Evolutionary conservation across 2,888 invertebrate genomes (phyloP).

Genomic region (Synergus japonicus): DNA sequence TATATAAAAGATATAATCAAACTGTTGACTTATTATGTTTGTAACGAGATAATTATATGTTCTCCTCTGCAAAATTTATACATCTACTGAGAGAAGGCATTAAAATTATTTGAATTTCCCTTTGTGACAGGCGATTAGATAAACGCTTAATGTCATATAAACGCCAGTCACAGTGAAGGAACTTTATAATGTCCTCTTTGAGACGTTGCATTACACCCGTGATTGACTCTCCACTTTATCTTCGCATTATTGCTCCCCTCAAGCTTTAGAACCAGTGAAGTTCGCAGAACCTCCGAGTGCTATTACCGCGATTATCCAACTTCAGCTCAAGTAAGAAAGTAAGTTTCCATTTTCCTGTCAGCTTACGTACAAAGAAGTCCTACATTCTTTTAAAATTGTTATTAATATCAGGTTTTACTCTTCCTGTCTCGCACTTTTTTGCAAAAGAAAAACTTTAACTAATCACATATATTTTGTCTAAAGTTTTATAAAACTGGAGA

Average conservation of each 20-base stretch:
- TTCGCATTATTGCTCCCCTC: slow-evolving; percentile 21
- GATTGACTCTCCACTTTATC: slow-evolving; percentile 32
- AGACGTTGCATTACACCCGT: slow-evolving; percentile 15
- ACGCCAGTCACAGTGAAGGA: not conserved
- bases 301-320: slow-evolving; percentile 35
- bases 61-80: too few relatives aligned
- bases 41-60: too few relatives aligned
- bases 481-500: not conserved
- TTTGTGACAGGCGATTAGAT: not conserved
- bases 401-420: slow-evolving; percentile 1
- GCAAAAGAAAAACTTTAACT: not conserved
- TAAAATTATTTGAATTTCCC: not conserved
- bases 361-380: not conserved
- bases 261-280: slow-evolving; percentile 29
- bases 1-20: too few relatives aligned
- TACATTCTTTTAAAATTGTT: slow-evolving; percentile 4
- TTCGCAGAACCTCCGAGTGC: slow-evolving; percentile 19
- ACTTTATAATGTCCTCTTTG: slow-evolving; percentile 11
- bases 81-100: not conserved
- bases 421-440: not conserved
- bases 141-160: slow-evolving; percentile 22
- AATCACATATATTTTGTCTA: not conserved
- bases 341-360: slow-evolving; percentile 36
- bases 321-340: slow-evolving; percentile 28
- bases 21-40: too few relatives aligned